Conservation (phyloP, 2,888 invertebrate species). For the Lasius fuliginosus region DNA sequence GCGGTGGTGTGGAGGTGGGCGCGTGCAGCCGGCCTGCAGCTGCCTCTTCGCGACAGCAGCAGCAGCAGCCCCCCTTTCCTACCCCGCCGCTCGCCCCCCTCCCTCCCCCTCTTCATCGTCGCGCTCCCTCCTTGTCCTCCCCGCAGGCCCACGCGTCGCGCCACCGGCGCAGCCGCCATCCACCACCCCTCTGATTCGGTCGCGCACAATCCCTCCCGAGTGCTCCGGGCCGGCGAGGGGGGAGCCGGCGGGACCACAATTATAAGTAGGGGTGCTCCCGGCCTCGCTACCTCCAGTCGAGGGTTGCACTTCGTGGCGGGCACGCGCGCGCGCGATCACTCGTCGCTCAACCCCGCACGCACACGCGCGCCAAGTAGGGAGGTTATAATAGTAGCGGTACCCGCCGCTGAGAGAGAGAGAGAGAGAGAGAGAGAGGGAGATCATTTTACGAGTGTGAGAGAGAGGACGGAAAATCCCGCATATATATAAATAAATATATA, state of each 20-base stretch:
- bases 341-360: slow-evolving; percentile 44
- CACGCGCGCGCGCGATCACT: slow-evolving; percentile 57
- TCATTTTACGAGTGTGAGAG: slow-evolving; percentile 4
- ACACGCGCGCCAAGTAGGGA: slow-evolving; percentile 22
- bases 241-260: slow-evolving; percentile 80
- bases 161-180: slow-evolving; percentile 81
- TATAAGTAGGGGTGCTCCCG: slow-evolving; percentile 86
- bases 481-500: background rate
- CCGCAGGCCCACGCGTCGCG: slow-evolving; percentile 82
- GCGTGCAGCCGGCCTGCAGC: slow-evolving; percentile 87
- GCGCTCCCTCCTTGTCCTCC: slow-evolving; percentile 55
- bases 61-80: slow-evolving; percentile 82
- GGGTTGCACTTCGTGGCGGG: slow-evolving; percentile 81
- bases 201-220: slow-evolving; percentile 86
- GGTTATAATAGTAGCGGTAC: background rate
- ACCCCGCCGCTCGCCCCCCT: slow-evolving; percentile 77
- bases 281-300: slow-evolving; percentile 85
- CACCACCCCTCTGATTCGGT: slow-evolving; percentile 85
- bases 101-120: background rate
- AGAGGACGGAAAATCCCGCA: background rate
- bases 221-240: slow-evolving; percentile 66
- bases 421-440: background rate
- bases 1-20: slow-evolving; percentile 88
- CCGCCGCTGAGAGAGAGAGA: background rate
- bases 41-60: slow-evolving; percentile 77